Evolutionary conservation across 2,888 invertebrate genomes (phyloP).

Genomic region (Ornithoptera alexandrae): DNA sequence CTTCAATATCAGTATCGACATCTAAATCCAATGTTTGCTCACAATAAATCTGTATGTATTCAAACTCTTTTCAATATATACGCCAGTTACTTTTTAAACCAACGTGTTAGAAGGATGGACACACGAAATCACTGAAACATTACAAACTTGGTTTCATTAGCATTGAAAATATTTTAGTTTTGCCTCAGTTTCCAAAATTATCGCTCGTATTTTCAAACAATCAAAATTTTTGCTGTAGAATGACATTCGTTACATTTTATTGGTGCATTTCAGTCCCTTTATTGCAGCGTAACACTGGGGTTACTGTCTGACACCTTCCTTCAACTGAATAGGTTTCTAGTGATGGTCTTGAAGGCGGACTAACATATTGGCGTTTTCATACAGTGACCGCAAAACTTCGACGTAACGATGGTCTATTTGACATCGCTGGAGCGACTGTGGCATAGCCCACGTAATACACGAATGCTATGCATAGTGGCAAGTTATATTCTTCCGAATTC

Average conservation of each 20-base stretch:
- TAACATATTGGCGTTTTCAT: too few species aligned
- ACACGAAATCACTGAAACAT: background rate
- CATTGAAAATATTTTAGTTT: background rate
- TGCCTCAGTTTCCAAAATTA: background rate
- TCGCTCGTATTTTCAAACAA: constrained; percentile 1
- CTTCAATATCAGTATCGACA: too few species aligned
- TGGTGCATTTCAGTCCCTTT: background rate
- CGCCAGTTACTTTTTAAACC: background rate
- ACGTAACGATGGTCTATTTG: too few species aligned
- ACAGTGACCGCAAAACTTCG: too few species aligned
- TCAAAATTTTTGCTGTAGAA: background rate
- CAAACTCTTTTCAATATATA: background rate
- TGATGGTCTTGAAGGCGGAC: too few species aligned
- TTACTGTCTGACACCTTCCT: background rate
- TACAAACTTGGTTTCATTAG: background rate
- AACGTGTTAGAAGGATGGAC: background rate
- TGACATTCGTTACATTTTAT: background rate
- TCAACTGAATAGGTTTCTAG: too few species aligned
- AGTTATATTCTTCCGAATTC: too few species aligned
- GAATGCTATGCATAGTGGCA: too few species aligned
- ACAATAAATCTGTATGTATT: too few species aligned
- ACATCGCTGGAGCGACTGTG: too few species aligned
- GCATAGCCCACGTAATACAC: too few species aligned
- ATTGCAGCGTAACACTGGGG: background rate
- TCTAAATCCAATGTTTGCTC: too few species aligned